Base-by-base conservation (phyloP, 2,113 vertebrate genomes). In the Cariama cristata region DNA sequence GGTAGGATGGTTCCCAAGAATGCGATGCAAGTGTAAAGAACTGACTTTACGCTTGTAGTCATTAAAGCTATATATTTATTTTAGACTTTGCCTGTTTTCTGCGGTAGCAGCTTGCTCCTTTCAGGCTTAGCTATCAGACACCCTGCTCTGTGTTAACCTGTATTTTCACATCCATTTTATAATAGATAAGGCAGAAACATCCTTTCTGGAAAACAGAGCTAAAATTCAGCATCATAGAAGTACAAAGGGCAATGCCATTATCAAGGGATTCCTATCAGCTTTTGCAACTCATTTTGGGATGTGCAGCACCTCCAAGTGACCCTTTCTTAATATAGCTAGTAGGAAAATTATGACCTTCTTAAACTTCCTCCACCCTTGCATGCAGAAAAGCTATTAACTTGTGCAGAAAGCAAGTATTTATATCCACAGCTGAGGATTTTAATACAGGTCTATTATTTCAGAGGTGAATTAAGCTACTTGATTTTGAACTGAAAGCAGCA, bases 311-410 rank as follows among this genome's bases (percentile, higher is more conserved):
- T 95, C 66, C 20, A 91, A 75, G 52, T 62, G 63, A 79, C 33
- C 0, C 1, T 72, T 14, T 88, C 26, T 76, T 80, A 72, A 79
- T 84, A 86, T 14, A 90, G 52, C 55, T 72, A 42, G 49, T 72
- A 84, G 73, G 79, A 95, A 95, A 95, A 75, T 67, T 7, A 50
- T 75, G 83, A 93, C 72, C 64, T 94, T 85, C 69, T 86, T 81
- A 84, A 88, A 88, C 69, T 91, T 94, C 81, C 89, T 95, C 28
- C 86, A 28, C 8, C 19, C 20, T 91, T 93, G 56, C 55, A 92
- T 56, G 59, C 82, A 86, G 55, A 81, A 88, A 88, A 88, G 44
- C 75, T 76, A 93, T 95, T 95, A 86, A 90, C 24, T 86, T 91
- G 27, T 40, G 35, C 33, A 77, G 72, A 92, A 88, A 63, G 18